Conservation (phyloP, 2,113 vertebrate species). For the Pseudonaja textilis region DNA sequence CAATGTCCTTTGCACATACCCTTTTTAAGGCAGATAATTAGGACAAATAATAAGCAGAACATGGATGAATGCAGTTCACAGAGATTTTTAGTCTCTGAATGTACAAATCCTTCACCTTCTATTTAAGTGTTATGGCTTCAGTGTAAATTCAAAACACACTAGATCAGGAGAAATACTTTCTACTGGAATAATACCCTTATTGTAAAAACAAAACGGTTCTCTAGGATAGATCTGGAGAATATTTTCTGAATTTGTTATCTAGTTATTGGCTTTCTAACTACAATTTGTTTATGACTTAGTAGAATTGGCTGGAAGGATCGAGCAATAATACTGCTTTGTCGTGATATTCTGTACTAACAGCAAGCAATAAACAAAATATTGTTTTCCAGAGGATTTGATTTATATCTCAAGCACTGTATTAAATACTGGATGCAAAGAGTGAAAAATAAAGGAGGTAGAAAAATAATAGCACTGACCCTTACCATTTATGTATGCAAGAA, state of each 20-base stretch:
- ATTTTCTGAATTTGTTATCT: background rate
- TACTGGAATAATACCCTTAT: background rate
- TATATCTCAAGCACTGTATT: background rate
- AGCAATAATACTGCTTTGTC: accelerated
- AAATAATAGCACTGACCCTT: background rate
- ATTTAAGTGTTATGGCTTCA: background rate
- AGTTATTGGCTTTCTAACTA: background rate
- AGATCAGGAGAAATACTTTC: background rate
- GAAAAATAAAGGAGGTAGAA: background rate
- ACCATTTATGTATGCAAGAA: background rate
- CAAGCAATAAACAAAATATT: background rate
- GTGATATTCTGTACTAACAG: background rate
- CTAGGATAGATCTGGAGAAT: background rate
- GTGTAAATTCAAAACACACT: background rate
- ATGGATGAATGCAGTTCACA: background rate
- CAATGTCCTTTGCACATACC: background rate
- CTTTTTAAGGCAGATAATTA: background rate
- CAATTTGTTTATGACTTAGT: background rate
- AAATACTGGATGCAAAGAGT: background rate
- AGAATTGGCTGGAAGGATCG: background rate
- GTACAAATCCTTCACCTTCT: background rate
- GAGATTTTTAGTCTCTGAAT: background rate
- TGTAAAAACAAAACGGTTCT: background rate
- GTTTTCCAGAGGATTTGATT: background rate
- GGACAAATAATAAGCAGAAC: background rate